Evolutionary conservation across 1,140 invertebrate genomes (phyloP), one percentile per base, ranked within the genome.

Genomic region (Pemphigus obesinymphae): DNA sequence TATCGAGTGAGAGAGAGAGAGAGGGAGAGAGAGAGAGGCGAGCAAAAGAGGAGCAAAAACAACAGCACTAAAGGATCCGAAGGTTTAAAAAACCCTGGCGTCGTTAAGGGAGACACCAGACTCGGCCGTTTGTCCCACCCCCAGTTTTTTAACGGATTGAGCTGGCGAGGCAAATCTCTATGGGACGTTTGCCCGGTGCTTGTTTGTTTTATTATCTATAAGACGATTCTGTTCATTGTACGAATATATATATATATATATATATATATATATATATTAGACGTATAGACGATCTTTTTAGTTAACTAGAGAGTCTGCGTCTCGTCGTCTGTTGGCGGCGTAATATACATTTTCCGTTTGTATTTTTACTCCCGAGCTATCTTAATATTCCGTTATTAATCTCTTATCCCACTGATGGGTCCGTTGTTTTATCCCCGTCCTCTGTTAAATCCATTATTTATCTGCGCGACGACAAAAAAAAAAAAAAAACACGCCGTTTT

Each of bases 331-430:
- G n/a, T n/a, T n/a, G n/a, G n/a, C 13, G 43, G 40, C 17, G 40
- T 45, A 23, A 72, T 72, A 48, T 63, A 26, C 13, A 4, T 50
- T 48, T 73, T 31, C 2, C 11, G 17, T 50, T 50, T 13, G 20
- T 31, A 48, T 45, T 17, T 31, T 48, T 72, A 55, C 10, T 40
- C 29, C 29, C 68, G 23, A 73, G 26, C 17, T 10, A 10, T 73
- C 26, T 73, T 73, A 73, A 73, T 73, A 73, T 73, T 50, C 43
- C 70, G n/a, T 73, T 73, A 73, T 73, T 73, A 73, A 73, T 73
- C 70, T 73, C 50, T 73, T 31, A 50, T 73, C 40, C 40, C n/a
- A 26, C 8, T 73, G 70, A 48, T 50, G 70, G 43, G 43, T 31
- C 50, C 29, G 45, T 73, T 72, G 43, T 73, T 31, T n/a, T n/a